Evolutionary conservation across 2,797 vertebrate species (phyloP), one percentile per base, ranked within the genome.

Genomic region (Catostomus latipinnis): DNA sequence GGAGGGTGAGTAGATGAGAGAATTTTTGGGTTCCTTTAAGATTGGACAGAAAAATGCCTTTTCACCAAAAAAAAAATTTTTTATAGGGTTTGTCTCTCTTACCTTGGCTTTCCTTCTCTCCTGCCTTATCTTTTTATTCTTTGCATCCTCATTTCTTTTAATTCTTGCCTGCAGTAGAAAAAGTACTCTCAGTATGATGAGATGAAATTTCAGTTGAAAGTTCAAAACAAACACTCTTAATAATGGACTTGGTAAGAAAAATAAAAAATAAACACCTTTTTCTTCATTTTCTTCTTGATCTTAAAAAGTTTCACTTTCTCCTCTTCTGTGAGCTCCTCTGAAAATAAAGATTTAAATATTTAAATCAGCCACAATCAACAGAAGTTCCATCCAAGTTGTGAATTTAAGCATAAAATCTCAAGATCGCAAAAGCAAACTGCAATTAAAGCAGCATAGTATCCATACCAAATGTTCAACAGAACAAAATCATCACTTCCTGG

Each of bases 281-380:
- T 92, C 87, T 95, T 96, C 92, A 96, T 95, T 87, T 98, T 99
- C 93, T 97, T 99, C 91, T 96, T 98, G 89, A 96, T 95, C 88
- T 98, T 98, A 85, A 87, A 93, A 67, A 97, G 91, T 90, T 96
- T 98, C 86, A 93, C 89, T 87, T 97, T 98, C 81, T 98, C 97
- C 74, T 98, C 96, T 0, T 98, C 97, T 0, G 94, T 97, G 16
- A 95, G 93, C 66, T 95, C 92, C 91, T 97, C 97, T 98, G 81
- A 1, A 18, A 66, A 69, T 48, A 6, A 46, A 65, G 6, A 48
- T 65, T 14, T 22, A 22, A 22, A 46, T 13, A 63, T 45, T 63
- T 63, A 63, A 58, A 16, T 58, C 56, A 9, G 7, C 16, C 16
- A 14, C 7, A n/a, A 60, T 18, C 2, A 60, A 18, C 57, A n/a